Base-by-base conservation (phyloP, 2,113 vertebrate species). In the Haliaeetus leucogaster region DNA sequence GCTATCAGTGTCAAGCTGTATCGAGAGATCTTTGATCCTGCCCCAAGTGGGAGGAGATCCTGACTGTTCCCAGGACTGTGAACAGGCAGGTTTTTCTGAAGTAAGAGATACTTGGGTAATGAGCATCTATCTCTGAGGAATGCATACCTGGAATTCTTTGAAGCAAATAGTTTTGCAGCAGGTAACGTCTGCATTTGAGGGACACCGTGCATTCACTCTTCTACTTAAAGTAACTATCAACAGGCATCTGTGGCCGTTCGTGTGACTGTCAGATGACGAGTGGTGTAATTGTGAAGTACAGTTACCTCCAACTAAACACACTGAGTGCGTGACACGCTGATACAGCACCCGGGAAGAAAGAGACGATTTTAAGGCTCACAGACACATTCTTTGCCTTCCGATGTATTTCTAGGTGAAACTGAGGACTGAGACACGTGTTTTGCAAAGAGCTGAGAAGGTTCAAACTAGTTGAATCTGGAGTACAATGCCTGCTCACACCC, bases 201-300 rank as follows among this genome's bases (percentile, higher is more conserved):
- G 45, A 61, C 59, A 23, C 22, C 0, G 15, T 27, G 36, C 36
- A 11, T 47, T 50, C 58, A 8, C 10, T 66, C 29, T 45, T 53
- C 42, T 63, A 10, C 80, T 65, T 11, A 3, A 43, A 38, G 71
- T 53, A 58, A 45, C 59, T 21, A n/a, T 62, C 73, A 74, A 27
- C 61, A 68, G 89, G 80, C 67, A 89, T 63, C 82, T 63, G 83
- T 1, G 80, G 63, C 91, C 14, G 36, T 32, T 63, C 8, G 25
- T 83, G 74, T 79, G 90, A 86, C 86, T 58, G 70, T 80, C 90
- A 86, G 93, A 83, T 80, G 90, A 88, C 34, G 9, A 89, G 80
- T 12, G 59, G 67, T 68, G 10, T 8, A 42, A 25, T 4, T 32
- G 82, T 12, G 52, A 18, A 71, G 58, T 16, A n/a, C 65, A 16